Percentiles rank a stretch among this genome's conserved stretches.
Conservation (phyloP, 2,113 vertebrate species). For the Dipodomys spectabilis region DNA sequence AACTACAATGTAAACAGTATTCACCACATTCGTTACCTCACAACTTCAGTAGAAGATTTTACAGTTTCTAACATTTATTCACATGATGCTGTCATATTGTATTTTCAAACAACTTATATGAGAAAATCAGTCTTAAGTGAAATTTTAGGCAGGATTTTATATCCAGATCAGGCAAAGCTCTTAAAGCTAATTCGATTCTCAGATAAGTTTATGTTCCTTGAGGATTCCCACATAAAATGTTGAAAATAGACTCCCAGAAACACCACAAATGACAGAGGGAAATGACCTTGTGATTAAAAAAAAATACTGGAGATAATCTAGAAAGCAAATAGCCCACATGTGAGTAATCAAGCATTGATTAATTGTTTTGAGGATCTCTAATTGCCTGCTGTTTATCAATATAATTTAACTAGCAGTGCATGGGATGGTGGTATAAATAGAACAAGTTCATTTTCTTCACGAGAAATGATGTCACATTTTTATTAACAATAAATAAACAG, state of each 20-base stretch:
- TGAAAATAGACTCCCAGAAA: conserved; percentile 6
- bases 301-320: conserved; percentile 49
- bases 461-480: conserved; percentile 44
- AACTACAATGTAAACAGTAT: conserved; percentile 14
- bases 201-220: conserved; percentile 9
- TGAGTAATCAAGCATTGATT: conserved; percentile 69
- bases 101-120: background rate
- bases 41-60: background rate
- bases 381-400: conserved; percentile 72
- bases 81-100: background rate
- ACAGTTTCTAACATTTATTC: conserved; percentile 17
- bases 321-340: conserved; percentile 61
- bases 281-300: conserved; percentile 63
- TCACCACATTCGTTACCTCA: background rate
- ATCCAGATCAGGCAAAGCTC: background rate
- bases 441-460: background rate
- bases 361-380: conserved; percentile 69
- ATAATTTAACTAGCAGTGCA: conserved; percentile 58
- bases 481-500: conserved; percentile 18
- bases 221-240: conserved; percentile 3
- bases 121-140: background rate
- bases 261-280: background rate
- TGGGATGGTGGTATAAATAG: conserved; percentile 58
- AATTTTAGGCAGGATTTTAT: background rate
- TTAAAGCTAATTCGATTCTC: background rate